phyloP scores from a whole-genome alignment of 2,888 invertebrate species.

The Catocala sponsa region DNA sequence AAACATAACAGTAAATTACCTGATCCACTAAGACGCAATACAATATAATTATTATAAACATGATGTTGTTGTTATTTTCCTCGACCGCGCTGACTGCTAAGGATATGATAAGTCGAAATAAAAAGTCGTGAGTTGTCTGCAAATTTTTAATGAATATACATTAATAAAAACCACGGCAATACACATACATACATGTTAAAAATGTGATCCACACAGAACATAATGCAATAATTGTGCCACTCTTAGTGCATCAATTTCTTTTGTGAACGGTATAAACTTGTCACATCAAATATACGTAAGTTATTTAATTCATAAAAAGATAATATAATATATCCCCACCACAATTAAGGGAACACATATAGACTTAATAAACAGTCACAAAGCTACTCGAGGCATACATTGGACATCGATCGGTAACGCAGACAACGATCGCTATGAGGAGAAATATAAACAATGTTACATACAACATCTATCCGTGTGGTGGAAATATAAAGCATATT shows the following conservation, averaged over 20 bases:
- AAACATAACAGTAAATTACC: constrained; percentile 19
- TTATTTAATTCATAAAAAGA: not conserved
- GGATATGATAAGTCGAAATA: constrained; percentile 16
- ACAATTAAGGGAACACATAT: not conserved
- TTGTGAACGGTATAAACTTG: constrained; percentile 22
- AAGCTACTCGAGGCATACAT: too few relatives aligned
- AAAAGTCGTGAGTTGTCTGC: constrained; percentile 57
- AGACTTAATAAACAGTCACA: not conserved
- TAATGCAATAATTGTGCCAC: constrained; percentile 65
- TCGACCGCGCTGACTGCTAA: not conserved
- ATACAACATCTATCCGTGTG: constrained; percentile 9
- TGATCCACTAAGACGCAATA: constrained; percentile 17
- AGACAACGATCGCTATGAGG: too few relatives aligned
- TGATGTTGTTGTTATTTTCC: constrained; percentile 13
- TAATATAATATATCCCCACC: constrained; percentile 4
- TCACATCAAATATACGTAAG: constrained; percentile 18
- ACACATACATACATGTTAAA: constrained; percentile 77
- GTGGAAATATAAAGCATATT: constrained; percentile 1
- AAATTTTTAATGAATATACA: constrained; percentile 81
- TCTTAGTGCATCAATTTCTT: constrained; percentile 64
- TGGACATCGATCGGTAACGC: too few relatives aligned
- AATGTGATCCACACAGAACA: constrained; percentile 71
- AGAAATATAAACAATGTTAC: not conserved
- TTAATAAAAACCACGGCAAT: constrained; percentile 83
- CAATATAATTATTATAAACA: constrained; percentile 11